phyloP scores from a whole-genome alignment of 2,888 invertebrate species.

The Drosophila setosimentum region DNA sequence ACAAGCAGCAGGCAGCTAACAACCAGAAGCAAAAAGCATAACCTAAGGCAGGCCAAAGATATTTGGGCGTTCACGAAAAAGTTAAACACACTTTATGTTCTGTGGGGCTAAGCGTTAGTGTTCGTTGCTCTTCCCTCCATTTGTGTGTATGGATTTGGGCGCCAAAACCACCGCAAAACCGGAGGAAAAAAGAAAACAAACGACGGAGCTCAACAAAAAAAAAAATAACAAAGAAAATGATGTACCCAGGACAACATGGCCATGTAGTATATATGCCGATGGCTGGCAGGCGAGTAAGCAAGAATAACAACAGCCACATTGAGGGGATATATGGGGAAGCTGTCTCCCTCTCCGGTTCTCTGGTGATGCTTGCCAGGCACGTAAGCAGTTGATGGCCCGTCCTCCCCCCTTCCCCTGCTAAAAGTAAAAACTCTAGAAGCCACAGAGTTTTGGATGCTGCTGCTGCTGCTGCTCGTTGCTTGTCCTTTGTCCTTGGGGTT shows the following conservation, averaged over 20 bases:
- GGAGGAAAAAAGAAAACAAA: slow-evolving; percentile 58
- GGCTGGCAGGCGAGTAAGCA: slow-evolving; percentile 45
- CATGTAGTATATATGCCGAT: slow-evolving; percentile 22
- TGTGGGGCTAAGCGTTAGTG: slow-evolving; percentile 45
- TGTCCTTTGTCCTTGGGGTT: slow-evolving; percentile 73
- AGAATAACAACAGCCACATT: slow-evolving; percentile 35
- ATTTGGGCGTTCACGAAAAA: slow-evolving; percentile 69
- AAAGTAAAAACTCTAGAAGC: slow-evolving; percentile 59
- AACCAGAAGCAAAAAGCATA: slow-evolving; percentile 45
- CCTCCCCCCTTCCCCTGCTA: neutral
- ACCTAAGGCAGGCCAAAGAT: slow-evolving; percentile 74
- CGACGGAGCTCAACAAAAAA: slow-evolving; percentile 50
- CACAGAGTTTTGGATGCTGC: slow-evolving; percentile 62
- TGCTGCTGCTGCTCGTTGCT: slow-evolving; percentile 49
- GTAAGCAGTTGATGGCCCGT: slow-evolving; percentile 69
- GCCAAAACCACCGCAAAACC: slow-evolving; percentile 50
- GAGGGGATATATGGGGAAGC: slow-evolving; percentile 9
- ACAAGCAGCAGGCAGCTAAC: slow-evolving; percentile 32
- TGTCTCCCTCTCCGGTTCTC: neutral
- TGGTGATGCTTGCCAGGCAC: slow-evolving; percentile 64
- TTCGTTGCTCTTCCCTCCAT: slow-evolving; percentile 4
- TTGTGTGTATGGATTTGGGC: slow-evolving; percentile 50
- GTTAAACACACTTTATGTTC: slow-evolving; percentile 76
- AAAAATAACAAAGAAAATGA: slow-evolving; percentile 49
- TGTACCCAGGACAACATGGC: slow-evolving; percentile 66